Evolutionary conservation across 2,888 invertebrate species (phyloP).

Genomic region (Lacanobia wlatinum): DNA sequence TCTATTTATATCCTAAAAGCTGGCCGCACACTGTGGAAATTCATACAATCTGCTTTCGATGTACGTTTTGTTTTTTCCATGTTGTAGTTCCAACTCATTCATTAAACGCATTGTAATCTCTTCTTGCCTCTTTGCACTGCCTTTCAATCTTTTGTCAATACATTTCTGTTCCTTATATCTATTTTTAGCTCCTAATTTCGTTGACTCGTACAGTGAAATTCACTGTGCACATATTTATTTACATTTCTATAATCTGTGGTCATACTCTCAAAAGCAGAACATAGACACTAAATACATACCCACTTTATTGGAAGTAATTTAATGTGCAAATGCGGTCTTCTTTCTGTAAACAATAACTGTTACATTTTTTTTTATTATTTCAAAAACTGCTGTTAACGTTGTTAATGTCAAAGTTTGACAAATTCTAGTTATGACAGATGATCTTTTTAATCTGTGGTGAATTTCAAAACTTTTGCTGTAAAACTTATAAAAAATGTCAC

Average conservation of each 20-base stretch:
- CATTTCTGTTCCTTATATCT: conserved; percentile 46
- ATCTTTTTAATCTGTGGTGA: not conserved
- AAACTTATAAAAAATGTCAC: not conserved
- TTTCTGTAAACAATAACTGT: conserved; percentile 2
- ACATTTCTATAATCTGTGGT: conserved; percentile 54
- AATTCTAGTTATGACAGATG: conserved; percentile 12
- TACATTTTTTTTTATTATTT: not conserved
- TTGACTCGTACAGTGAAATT: conserved; percentile 23
- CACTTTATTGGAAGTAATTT: conserved; percentile 32
- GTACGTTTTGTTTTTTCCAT: conserved; percentile 56
- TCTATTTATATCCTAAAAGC: conserved; percentile 86
- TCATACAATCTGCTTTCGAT: conserved; percentile 66
- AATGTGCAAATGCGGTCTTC: not conserved
- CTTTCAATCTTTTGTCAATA: conserved; percentile 35
- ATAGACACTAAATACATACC: conserved; percentile 18
- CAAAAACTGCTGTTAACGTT: not conserved
- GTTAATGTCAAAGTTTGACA: conserved; percentile 17
- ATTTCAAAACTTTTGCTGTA: not conserved
- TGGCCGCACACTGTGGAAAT: conserved; percentile 72
- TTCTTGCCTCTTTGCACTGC: conserved; percentile 46
- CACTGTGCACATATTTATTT: conserved; percentile 44
- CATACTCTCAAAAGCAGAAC: conserved; percentile 28
- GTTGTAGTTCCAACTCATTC: conserved; percentile 46
- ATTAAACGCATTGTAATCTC: conserved; percentile 37
- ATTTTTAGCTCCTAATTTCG: conserved; percentile 56